Conservation (phyloP, 2,888 invertebrate genomes). For the Agonopterix heracliana region DNA sequence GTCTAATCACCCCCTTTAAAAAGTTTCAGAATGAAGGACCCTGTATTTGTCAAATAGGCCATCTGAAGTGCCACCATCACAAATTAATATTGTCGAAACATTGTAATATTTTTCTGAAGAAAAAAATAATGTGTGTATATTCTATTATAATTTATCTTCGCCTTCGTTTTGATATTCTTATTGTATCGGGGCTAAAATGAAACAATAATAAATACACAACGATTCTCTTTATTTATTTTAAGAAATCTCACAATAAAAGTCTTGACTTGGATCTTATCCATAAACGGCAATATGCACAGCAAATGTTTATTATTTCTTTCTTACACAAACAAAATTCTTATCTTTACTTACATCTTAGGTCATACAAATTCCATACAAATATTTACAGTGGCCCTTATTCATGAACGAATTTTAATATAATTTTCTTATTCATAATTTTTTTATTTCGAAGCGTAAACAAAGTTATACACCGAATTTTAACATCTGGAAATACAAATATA, state of each 20-base stretch:
- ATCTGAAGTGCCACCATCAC: no score
- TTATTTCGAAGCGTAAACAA: neutral
- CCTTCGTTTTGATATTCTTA: no score
- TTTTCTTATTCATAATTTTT: neutral
- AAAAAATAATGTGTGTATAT: no score
- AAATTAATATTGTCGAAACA: no score
- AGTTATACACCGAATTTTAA: no score
- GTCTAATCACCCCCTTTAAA: no score
- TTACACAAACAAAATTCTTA: slow-evolving; percentile 42
- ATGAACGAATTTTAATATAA: slow-evolving; percentile 15
- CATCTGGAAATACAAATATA: no score
- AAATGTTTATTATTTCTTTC: slow-evolving; percentile 38
- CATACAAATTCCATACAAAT: slow-evolving; percentile 46
- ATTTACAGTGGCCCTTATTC: slow-evolving; percentile 63
- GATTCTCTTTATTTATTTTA: slow-evolving; percentile 62
- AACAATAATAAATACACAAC: slow-evolving; percentile 52
- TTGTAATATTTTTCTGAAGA: no score
- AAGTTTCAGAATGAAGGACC: no score
- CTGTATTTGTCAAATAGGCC: no score
- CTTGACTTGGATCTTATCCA: slow-evolving; percentile 72
- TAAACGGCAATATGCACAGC: slow-evolving; percentile 72
- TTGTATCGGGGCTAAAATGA: slow-evolving; percentile 24
- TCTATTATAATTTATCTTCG: no score
- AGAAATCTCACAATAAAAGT: slow-evolving; percentile 72
- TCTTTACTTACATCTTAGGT: slow-evolving; percentile 18